These are phyloP conservation scores for Microtus montanus DNA, from an alignment of 2,113 vertebrate genomes.

Conservation along the genomic window DNA sequence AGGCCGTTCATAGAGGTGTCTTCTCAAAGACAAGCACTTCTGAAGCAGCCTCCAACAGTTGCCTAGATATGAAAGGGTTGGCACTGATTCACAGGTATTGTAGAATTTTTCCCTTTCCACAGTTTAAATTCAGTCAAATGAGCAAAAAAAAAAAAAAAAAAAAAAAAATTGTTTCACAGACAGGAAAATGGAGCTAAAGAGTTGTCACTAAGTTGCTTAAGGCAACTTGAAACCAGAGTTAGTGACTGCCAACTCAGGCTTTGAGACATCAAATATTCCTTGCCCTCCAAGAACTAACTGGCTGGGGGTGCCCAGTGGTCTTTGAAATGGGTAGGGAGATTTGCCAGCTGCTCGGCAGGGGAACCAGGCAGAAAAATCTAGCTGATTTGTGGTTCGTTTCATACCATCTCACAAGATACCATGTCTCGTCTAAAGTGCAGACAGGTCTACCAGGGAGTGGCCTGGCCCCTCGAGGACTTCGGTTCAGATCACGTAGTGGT, in stretches of 20 bases:
- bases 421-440: background rate
- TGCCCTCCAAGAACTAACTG: background rate
- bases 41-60: background rate
- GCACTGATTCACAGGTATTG: background rate
- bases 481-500: background rate
- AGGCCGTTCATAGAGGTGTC: background rate
- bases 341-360: background rate
- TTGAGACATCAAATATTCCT: background rate
- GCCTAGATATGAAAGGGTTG: conserved; percentile 34
- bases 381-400: background rate
- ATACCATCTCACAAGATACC: background rate
- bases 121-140: background rate
- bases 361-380: background rate
- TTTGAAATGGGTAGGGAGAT: background rate
- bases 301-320: background rate
- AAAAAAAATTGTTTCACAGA: background rate
- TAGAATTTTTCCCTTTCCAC: background rate
- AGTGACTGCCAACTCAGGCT: background rate
- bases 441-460: background rate
- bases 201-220: background rate
- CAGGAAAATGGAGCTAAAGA: conserved; percentile 24
- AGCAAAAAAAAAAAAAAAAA: conserved; percentile 27
- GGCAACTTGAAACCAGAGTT: conserved; percentile 22
- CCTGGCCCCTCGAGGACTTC: background rate
- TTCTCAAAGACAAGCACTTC: background rate